Evolutionary conservation across 2,113 vertebrate species (phyloP).

Genomic region (Orycteropus afer): DNA sequence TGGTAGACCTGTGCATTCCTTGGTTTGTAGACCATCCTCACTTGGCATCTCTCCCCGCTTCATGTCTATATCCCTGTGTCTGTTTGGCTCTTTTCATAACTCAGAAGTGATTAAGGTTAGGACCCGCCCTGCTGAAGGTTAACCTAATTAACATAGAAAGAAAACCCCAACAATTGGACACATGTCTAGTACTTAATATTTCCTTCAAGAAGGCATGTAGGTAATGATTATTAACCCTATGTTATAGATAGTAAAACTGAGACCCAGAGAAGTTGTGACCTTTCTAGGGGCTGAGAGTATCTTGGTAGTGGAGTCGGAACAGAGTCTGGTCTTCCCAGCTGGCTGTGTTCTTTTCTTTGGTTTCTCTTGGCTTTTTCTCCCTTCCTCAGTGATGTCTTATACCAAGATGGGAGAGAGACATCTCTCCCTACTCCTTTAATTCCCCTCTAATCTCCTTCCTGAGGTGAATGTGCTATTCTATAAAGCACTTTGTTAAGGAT

Average conservation of each 20-base stretch:
- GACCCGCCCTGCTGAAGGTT: too few species aligned
- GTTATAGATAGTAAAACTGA: neutral
- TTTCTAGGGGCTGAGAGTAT: neutral
- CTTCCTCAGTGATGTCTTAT: neutral
- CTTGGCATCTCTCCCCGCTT: neutral
- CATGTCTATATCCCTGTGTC: neutral
- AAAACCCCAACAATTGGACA: neutral
- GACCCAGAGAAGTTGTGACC: too few species aligned
- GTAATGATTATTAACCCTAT: neutral
- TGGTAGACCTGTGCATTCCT: neutral
- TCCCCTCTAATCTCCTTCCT: neutral
- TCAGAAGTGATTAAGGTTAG: neutral
- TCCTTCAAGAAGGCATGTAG: neutral
- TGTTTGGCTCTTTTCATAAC: neutral
- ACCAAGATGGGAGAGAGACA: neutral
- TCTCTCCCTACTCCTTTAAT: neutral
- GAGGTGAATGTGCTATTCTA: neutral
- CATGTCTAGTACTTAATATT: neutral
- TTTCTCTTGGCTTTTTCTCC: neutral
- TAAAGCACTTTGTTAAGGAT: neutral
- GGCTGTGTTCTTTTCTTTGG: too few species aligned
- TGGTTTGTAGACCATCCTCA: neutral
- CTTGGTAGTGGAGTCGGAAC: neutral
- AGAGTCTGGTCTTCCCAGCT: neutral
- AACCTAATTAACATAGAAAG: neutral